Evolutionary conservation across 2,888 invertebrate genomes (phyloP).

Genomic region (Zelleria hepariella): DNA sequence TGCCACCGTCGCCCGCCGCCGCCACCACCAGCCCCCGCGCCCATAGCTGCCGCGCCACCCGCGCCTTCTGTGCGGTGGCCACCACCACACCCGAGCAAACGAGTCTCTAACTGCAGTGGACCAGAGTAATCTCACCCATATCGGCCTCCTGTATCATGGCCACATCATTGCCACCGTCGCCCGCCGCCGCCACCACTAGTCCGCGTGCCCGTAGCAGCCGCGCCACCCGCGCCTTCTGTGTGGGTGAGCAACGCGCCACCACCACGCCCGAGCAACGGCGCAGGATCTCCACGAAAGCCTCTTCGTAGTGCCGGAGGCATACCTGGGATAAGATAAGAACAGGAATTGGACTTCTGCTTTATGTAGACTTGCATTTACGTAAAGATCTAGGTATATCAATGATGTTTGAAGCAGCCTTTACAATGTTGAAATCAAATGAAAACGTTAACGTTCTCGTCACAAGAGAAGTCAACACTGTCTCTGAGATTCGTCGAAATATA

Average conservation of each 20-base stretch:
- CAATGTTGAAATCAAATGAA: no score
- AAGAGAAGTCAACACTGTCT: no score
- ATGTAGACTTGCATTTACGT: no score
- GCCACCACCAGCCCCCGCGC: constrained; percentile 78
- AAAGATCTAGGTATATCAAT: no score
- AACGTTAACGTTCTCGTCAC: no score
- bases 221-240: constrained; percentile 87
- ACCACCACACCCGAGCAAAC: constrained; percentile 21
- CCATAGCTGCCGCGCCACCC: constrained; percentile 69
- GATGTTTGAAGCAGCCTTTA: no score
- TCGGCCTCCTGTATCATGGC: constrained; percentile 97
- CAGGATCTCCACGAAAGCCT: constrained; percentile 80
- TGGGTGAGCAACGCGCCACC: constrained; percentile 92
- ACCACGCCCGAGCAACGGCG: constrained; percentile 84
- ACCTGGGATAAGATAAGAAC: constrained; percentile 35
- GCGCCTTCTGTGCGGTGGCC: constrained; percentile 53
- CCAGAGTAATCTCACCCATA: constrained; percentile 74
- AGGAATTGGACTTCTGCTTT: no score
- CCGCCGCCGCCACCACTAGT: constrained; percentile 92
- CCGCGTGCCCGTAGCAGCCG: constrained; percentile 41
- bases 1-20: constrained; percentile 98
- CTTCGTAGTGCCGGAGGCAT: constrained; percentile 78
- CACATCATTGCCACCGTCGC: constrained; percentile 98
- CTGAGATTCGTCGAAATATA: no score
- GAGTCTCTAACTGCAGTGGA: background rate